Evolutionary conservation across 2,797 vertebrate species (phyloP), one percentile per base, ranked within the genome.

Genomic region (Sebastes aleutianus): DNA sequence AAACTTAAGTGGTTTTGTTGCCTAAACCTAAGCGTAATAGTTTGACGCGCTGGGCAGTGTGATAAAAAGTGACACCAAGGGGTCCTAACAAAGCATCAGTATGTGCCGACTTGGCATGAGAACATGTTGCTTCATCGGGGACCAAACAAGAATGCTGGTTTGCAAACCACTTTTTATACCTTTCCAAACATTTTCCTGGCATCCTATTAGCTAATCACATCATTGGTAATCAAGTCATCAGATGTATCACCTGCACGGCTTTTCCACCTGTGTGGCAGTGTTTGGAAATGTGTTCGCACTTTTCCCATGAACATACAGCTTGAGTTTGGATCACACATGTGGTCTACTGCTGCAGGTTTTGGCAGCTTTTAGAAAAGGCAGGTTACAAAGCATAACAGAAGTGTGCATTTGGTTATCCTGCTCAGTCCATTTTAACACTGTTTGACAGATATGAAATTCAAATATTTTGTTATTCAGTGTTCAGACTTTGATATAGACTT

Each of bases 241-340:
- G 22, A 22, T 54, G 53, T 22, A 54, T 54, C n/a, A 54, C 20
- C 53, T 54, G 53, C 9, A 54, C n/a, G 1, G n/a, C 53, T 10
- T 54, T 22, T n/a, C 53, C 53, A 54, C n/a, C 53, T 54, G 53
- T 22, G 53, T 54, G 53, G 1, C 53, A 54, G 8, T 53, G 47
- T 53, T 53, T 53, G 47, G 47, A 53, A 54, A 22, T 54, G n/a
- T 22, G 53, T 54, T 54, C 2, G 53, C 18, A 70, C 57, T 43
- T 74, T 84, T 84, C 57, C 62, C 65, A 77, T 76, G 24, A 76
- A 76, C 61, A 34, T 63, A 64, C 47, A 70, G 63, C 31, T 67
- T 74, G 50, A 39, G 53, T 76, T 43, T 24, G 29, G 29, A 43
- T 78, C 36, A 69, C 39, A 70, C 50, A 71, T 61, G 57, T 84